These are phyloP conservation scores for Eurosta solidaginis DNA, from an alignment of 1,140 invertebrate species.

Conservation along the genomic window DNA sequence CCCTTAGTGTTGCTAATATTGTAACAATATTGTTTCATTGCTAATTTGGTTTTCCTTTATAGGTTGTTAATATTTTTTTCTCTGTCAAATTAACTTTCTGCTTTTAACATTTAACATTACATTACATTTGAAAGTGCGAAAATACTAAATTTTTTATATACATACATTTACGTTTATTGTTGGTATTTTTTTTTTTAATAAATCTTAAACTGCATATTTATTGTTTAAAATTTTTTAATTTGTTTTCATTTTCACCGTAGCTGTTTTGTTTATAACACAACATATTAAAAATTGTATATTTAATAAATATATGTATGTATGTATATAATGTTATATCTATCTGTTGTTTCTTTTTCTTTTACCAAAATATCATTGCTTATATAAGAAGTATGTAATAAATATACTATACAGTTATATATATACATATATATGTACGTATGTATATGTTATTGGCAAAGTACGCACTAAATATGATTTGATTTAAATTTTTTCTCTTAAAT, in stretches of 20 bases:
- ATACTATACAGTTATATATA: too few relatives aligned
- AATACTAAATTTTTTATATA: conserved; percentile 7
- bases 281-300: conserved; percentile 9
- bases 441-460: neutral
- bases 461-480: neutral
- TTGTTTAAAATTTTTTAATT: neutral
- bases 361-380: conserved; percentile 6
- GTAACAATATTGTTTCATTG: too few relatives aligned
- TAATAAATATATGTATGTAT: conserved; percentile 9
- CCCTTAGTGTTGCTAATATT: too few relatives aligned
- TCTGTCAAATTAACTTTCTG: neutral
- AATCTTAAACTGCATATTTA: neutral
- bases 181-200: neutral
- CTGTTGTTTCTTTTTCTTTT: neutral
- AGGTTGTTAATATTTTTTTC: too few relatives aligned
- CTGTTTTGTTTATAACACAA: neutral
- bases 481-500: neutral
- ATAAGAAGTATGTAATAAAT: too few relatives aligned
- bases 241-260: neutral
- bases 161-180: neutral
- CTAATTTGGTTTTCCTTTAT: too few relatives aligned
- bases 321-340: neutral
- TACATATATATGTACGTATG: too few relatives aligned
- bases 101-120: conserved; percentile 22
- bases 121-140: conserved; percentile 16